Conservation (phyloP, 2,113 vertebrate species). For the Antechinus flavipes region DNA sequence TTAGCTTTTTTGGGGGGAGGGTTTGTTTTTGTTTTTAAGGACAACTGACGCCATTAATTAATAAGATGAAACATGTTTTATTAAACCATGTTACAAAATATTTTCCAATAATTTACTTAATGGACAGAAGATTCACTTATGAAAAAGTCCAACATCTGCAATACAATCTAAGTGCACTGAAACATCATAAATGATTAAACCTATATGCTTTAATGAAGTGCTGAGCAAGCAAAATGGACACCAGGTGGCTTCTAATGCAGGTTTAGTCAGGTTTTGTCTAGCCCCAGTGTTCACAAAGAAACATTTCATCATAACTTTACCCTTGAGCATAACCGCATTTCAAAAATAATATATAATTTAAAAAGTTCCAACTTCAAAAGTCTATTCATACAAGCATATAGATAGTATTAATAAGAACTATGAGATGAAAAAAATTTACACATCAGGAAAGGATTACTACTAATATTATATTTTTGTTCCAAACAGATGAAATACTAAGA, state of each 20-base stretch:
- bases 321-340: conserved; percentile 57
- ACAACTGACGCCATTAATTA: conserved; percentile 5
- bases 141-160: conserved; percentile 62
- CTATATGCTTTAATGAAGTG: conserved; percentile 55
- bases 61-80: conserved; percentile 47
- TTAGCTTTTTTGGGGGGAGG: not conserved
- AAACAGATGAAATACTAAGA: not conserved
- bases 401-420: not conserved
- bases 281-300: conserved; percentile 34
- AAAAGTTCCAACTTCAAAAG: conserved; percentile 4
- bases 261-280: conserved; percentile 67
- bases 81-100: conserved; percentile 66
- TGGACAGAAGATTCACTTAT: conserved; percentile 67
- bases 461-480: not conserved
- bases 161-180: conserved; percentile 66
- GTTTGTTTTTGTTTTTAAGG: not conserved
- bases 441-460: not conserved
- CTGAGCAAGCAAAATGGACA: conserved; percentile 74
- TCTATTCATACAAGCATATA: not conserved
- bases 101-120: conserved; percentile 74
- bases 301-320: conserved; percentile 37
- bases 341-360: not conserved
- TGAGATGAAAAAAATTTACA: not conserved
- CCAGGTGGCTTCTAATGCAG: conserved; percentile 66
- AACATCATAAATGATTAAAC: conserved; percentile 70